phyloP scores from a whole-genome alignment of 64 coral and sea anemone genomes.

The Stylophora pistillata region DNA sequence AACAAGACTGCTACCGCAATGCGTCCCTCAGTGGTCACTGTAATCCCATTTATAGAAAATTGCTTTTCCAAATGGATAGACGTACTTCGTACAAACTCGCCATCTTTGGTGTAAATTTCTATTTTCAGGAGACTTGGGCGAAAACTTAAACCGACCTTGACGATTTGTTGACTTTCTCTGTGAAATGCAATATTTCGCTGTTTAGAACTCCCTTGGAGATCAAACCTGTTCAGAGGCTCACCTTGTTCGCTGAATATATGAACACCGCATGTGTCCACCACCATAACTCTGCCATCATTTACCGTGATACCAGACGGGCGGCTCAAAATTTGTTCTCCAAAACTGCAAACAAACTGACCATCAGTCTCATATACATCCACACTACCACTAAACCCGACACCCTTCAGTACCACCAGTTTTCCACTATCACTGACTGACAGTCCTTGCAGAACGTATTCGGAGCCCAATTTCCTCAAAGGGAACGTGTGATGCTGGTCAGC shows the following conservation, averaged over 20 bases:
- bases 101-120: conserved; percentile 25
- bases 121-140: neutral
- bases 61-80: neutral
- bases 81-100: conserved; percentile 2
- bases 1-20: too few species aligned
- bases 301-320: neutral
- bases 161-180: neutral
- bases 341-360: conserved; percentile 17
- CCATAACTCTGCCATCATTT: conserved; percentile 12
- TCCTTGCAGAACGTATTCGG: neutral
- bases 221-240: neutral
- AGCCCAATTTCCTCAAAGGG: neutral
- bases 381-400: neutral
- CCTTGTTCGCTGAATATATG: conserved; percentile 17
- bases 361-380: conserved; percentile 33
- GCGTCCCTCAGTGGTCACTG: conserved; percentile 21
- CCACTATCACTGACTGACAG: conserved; percentile 23
- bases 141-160: neutral
- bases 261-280: conserved; percentile 23
- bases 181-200: conserved; percentile 11
- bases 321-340: neutral
- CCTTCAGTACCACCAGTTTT: conserved; percentile 17
- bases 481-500: neutral
- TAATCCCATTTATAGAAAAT: neutral
- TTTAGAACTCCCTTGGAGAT: neutral